Evolutionary conservation across 1,140 invertebrate genomes (phyloP).

Genomic region (Chrysoperla carnea): DNA sequence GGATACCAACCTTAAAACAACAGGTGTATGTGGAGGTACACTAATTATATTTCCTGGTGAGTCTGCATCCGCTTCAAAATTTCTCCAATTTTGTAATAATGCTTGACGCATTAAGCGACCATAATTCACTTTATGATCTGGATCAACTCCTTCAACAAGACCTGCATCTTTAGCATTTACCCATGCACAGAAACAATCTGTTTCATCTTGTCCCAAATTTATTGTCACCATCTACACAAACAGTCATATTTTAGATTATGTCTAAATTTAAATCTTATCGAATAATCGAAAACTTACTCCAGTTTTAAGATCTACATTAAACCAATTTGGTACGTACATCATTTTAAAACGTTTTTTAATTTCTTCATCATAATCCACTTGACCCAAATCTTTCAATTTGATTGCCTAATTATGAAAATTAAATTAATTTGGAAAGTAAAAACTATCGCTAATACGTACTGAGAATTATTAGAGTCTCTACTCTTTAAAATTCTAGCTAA

Average conservation of each 20-base stretch:
- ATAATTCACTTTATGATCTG: slow-evolving; percentile 92
- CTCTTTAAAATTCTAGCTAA: too few relatives aligned
- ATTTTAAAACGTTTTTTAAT: slow-evolving; percentile 83
- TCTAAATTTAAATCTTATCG: neutral
- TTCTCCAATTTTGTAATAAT: slow-evolving; percentile 89
- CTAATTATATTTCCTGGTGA: slow-evolving; percentile 67
- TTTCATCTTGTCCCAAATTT: slow-evolving; percentile 91
- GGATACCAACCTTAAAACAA: slow-evolving; percentile 72
- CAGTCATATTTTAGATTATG: slow-evolving; percentile 4
- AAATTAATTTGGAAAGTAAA: slow-evolving; percentile 7
- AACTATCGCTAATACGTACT: neutral
- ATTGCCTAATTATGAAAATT: slow-evolving; percentile 35
- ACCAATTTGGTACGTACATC: slow-evolving; percentile 98
- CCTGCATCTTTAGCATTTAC: slow-evolving; percentile 91
- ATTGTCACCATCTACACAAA: slow-evolving; percentile 80
- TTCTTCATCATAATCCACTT: slow-evolving; percentile 88
- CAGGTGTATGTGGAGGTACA: slow-evolving; percentile 87
- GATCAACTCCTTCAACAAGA: slow-evolving; percentile 52
- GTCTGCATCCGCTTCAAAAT: slow-evolving; percentile 43
- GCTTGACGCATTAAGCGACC: slow-evolving; percentile 88
- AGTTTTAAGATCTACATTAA: slow-evolving; percentile 96
- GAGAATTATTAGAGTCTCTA: too few relatives aligned
- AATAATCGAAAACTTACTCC: slow-evolving; percentile 43
- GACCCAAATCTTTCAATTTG: slow-evolving; percentile 83
- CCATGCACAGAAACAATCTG: slow-evolving; percentile 96